Base-by-base conservation (phyloP, 2,797 vertebrate species). In the Pagetopsis macropterus region DNA sequence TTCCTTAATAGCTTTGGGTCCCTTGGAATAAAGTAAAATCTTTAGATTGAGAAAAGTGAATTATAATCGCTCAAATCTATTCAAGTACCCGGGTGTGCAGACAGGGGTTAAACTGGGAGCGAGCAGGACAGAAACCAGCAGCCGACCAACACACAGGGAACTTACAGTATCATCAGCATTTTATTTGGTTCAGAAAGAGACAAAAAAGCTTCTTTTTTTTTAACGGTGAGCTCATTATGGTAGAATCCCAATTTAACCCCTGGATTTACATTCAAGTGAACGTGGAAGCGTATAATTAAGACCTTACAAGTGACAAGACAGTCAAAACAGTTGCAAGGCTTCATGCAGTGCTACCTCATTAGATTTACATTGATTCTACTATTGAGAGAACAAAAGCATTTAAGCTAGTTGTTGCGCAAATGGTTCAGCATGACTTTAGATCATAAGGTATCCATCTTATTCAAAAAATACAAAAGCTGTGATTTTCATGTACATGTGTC, bases 341-440 rank as follows among this genome's bases (percentile, higher is more conserved):
- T 90, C 91, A 92, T 93, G 93, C 91, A 91, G 87, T 86, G 93
- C 89, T 92, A 91, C 88, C 83, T 89, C 84, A 80, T 83, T 81
- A 82, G 86, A 90, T 87, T 84, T 82, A 92, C 89, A 90, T 70
- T 48, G 72, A 87, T 67, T 75, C 75, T 82, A 86, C 81, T 71
- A 78, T 64, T 66, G 68, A 81, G 70, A 84, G 62, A 87, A 89
- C 65, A 80, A 68, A 86, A 76, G 33, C 9, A 67, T 33, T 61
- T 46, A 78, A 81, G 68, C 75, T 54, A 78, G 65, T 81, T 33
- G 44, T 19, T 61, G 81, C 17, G 60, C 80, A 45, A 37, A 74
- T 78, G 81, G 54, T 73, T 61, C 16, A 54, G 59, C 49, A 23
- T 67, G 78, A 81, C 57, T 72, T 63, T 17, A 51, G 72, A 81